phyloP scores from a whole-genome alignment of 2,888 invertebrate species.

The Melanophora roralis region DNA sequence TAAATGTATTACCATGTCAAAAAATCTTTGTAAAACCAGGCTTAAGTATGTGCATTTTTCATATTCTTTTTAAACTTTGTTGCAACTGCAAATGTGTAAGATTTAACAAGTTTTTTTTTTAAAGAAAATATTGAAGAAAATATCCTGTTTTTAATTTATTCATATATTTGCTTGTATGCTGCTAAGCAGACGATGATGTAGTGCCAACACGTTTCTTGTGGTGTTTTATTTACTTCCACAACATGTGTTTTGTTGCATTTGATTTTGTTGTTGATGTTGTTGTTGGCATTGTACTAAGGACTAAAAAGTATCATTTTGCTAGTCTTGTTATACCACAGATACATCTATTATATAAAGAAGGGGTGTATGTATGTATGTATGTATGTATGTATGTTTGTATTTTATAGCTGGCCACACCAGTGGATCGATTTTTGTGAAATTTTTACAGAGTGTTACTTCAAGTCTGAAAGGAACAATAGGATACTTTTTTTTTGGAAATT shows the following conservation, averaged over 20 bases:
- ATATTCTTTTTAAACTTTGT: not conserved
- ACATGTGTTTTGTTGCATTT: not conserved
- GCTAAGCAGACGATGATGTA: not conserved
- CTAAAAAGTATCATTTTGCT: not conserved
- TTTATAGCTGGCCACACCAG: no score
- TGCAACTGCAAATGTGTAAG: slow-evolving; percentile 11
- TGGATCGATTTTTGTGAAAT: no score
- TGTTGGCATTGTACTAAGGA: not conserved
- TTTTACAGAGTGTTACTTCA: no score
- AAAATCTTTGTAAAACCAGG: no score
- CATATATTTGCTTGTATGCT: not conserved
- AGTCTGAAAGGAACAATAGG: no score
- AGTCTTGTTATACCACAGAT: not conserved
- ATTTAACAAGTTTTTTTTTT: not conserved
- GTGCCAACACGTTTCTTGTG: not conserved
- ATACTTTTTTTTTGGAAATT: no score
- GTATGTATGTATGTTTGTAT: no score
- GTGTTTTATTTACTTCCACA: not conserved
- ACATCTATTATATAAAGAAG: no score
- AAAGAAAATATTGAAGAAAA: not conserved
- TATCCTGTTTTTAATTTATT: not conserved
- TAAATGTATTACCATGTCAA: no score
- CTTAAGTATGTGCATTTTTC: not conserved
- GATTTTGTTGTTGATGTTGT: not conserved
- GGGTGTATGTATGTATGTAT: no score